Evolutionary conservation across 2,888 invertebrate genomes (phyloP).

Genomic region (Eupithecia dodoneata): DNA sequence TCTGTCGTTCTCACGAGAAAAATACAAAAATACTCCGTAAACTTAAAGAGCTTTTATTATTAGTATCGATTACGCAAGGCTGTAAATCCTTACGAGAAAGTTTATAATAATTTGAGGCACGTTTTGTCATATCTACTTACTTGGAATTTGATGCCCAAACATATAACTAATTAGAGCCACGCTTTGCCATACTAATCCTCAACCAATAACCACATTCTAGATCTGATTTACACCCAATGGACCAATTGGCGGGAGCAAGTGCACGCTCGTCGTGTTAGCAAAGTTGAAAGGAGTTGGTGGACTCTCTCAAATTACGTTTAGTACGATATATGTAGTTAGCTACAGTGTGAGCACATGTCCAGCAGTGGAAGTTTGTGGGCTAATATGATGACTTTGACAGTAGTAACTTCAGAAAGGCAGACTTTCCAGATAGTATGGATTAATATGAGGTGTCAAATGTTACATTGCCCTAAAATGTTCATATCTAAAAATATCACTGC

Average conservation of each 20-base stretch:
- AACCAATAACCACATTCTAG: slow-evolving; percentile 19
- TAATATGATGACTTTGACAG: neutral
- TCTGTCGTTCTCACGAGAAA: slow-evolving; percentile 36
- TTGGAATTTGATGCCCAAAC: neutral
- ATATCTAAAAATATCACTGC: no score
- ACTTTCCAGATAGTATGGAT: neutral
- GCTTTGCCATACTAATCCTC: slow-evolving; percentile 19
- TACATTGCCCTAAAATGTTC: no score
- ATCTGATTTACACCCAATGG: slow-evolving; percentile 27
- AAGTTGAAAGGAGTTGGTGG: neutral
- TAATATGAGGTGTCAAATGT: no score
- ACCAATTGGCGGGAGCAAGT: neutral
- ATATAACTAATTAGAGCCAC: slow-evolving; percentile 12
- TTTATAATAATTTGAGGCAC: neutral
- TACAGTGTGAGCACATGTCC: neutral
- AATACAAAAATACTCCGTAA: slow-evolving; percentile 23
- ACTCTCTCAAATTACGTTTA: neutral
- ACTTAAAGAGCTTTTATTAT: slow-evolving; percentile 10
- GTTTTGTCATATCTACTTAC: neutral
- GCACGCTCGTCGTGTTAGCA: neutral
- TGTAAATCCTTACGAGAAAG: neutral
- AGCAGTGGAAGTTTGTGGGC: neutral
- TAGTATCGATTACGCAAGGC: neutral
- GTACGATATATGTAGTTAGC: neutral
- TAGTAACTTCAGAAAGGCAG: neutral